These are phyloP conservation scores for Psittacula cyanocephala DNA, from an alignment of 2,113 vertebrate species.

Conservation along the genomic window DNA sequence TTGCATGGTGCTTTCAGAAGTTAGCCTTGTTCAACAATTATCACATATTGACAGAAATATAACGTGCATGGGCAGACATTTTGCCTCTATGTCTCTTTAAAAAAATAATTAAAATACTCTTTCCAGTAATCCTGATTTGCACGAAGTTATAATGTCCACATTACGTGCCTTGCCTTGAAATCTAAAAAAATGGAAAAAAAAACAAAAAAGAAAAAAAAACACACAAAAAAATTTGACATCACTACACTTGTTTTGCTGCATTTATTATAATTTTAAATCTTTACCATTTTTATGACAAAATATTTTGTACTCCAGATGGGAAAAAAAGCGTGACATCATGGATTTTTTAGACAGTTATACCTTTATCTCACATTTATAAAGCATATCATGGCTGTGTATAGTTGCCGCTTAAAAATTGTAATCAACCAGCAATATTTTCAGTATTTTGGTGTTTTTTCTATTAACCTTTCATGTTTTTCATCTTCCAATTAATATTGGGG, in stretches of 20 bases:
- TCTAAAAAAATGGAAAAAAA: constrained; percentile 83
- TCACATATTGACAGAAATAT: constrained; percentile 77
- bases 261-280: constrained; percentile 98
- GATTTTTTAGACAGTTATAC: constrained; percentile 99
- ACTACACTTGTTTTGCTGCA: constrained; percentile 99
- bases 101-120: constrained; percentile 84
- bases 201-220: constrained; percentile 61
- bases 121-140: constrained; percentile 99
- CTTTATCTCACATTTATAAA: constrained; percentile 99
- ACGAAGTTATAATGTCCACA: constrained; percentile 99
- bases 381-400: constrained; percentile 99
- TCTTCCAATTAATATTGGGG: constrained; percentile 98
- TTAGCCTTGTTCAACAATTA: constrained; percentile 85
- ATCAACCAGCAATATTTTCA: constrained; percentile 98
- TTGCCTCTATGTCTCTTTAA: constrained; percentile 90
- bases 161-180: constrained; percentile 99
- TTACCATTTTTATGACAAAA: constrained; percentile 99
- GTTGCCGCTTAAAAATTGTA: constrained; percentile 99
- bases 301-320: constrained; percentile 98
- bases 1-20: constrained; percentile 88
- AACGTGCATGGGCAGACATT: constrained; percentile 85
- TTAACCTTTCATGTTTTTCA: constrained; percentile 93
- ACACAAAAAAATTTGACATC: constrained; percentile 85
- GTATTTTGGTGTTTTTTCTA: constrained; percentile 97
- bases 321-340: constrained; percentile 91